Conservation (phyloP, 1,140 invertebrate species). For the Drosophila sp. region DNA sequence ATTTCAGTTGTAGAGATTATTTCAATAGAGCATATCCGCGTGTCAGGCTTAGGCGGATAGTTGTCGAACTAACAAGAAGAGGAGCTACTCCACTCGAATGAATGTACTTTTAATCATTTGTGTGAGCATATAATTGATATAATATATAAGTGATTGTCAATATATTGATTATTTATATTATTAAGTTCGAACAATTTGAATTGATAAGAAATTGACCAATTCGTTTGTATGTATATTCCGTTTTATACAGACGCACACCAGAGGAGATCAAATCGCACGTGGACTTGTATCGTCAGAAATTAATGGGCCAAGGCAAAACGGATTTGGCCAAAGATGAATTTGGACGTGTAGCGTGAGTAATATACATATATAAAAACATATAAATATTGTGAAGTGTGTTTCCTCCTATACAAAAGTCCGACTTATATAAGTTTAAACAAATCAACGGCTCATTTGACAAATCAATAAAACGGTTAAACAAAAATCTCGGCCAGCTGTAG, state of each 20-base stretch:
- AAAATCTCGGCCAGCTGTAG: constrained; percentile 63
- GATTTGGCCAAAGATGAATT: constrained; percentile 88
- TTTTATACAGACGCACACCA: constrained; percentile 87
- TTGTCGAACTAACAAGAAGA: constrained; percentile 17
- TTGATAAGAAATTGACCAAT: no score
- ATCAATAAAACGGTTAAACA: constrained; percentile 70
- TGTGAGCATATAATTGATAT: neutral
- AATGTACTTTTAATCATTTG: constrained; percentile 17
- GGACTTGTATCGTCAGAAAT: constrained; percentile 90
- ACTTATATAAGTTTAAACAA: constrained; percentile 71
- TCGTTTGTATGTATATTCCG: neutral
- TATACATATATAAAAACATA: neutral
- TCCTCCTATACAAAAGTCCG: neutral
- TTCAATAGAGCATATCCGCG: constrained; percentile 65
- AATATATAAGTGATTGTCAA: constrained; percentile 1
- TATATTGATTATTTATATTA: neutral
- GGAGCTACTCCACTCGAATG: constrained; percentile 2
- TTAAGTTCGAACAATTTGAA: no score
- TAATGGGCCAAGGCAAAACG: constrained; percentile 85
- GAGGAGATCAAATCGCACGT: constrained; percentile 93
- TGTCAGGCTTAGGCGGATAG: constrained; percentile 18
- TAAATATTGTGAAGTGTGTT: neutral
- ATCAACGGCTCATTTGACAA: constrained; percentile 54
- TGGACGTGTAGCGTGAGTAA: constrained; percentile 90
- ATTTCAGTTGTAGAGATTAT: constrained; percentile 81